Conservation (phyloP, 2,888 invertebrate genomes). For the Escarpia spicata region DNA sequence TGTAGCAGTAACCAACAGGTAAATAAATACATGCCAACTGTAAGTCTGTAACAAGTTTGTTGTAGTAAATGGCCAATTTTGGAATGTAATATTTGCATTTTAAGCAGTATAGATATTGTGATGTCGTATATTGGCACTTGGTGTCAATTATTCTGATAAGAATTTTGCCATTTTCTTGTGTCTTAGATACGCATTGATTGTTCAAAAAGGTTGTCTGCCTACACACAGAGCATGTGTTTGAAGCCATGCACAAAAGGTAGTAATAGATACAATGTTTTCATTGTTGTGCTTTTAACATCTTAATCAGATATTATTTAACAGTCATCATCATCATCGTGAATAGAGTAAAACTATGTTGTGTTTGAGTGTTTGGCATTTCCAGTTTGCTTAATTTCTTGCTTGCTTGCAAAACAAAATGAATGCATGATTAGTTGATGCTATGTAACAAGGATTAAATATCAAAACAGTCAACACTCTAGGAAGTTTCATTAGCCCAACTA, state of each 20-base stretch:
- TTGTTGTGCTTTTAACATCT: constrained; percentile 5
- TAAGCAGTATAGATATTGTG: neutral
- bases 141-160: constrained; percentile 20
- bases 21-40: neutral
- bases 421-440: neutral
- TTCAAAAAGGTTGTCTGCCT: constrained; percentile 13
- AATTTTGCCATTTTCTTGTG: constrained; percentile 19
- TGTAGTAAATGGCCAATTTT: neutral
- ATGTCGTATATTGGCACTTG: neutral
- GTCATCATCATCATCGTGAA: neutral
- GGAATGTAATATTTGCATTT: neutral
- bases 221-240: constrained; percentile 16
- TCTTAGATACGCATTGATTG: constrained; percentile 19
- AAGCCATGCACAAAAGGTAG: constrained; percentile 16
- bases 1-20: neutral
- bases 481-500: neutral
- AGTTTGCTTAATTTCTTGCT: neutral
- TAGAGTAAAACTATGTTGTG: neutral
- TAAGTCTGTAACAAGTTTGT: neutral
- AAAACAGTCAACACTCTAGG: neutral
- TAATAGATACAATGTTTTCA: constrained; percentile 10
- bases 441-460: neutral
- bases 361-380: neutral
- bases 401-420: neutral
- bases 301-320: neutral